Conservation (phyloP, 2,888 invertebrate genomes). For the Pseudanteris insignis region DNA sequence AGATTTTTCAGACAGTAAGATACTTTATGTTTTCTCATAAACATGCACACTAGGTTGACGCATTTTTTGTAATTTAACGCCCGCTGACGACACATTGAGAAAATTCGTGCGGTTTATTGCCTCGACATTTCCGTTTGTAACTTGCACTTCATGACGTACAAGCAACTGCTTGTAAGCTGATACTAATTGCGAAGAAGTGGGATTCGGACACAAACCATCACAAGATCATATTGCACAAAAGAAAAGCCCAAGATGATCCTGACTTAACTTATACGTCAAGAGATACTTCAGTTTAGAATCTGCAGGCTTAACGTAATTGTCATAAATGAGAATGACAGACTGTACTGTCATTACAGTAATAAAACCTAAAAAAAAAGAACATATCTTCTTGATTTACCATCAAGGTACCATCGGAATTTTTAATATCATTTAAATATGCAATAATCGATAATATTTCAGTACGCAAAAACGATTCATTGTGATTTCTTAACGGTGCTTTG, state of each 20-base stretch:
- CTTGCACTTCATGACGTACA: slow-evolving; percentile 17
- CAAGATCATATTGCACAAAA: slow-evolving; percentile 19
- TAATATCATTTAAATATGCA: background rate
- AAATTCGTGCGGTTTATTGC: slow-evolving; percentile 5
- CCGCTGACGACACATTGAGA: background rate
- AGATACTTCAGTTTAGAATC: slow-evolving; percentile 6
- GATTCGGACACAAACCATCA: slow-evolving; percentile 21
- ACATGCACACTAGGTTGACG: too few species aligned
- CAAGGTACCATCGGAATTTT: background rate
- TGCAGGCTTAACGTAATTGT: background rate
- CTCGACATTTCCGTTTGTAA: slow-evolving; percentile 11
- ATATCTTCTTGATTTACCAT: too few species aligned
- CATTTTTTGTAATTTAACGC: too few species aligned
- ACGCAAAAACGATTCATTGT: slow-evolving; percentile 10
- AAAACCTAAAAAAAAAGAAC: too few species aligned
- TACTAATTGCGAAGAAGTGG: slow-evolving; percentile 12
- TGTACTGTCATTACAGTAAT: too few species aligned
- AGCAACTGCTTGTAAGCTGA: slow-evolving; percentile 13
- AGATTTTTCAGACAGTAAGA: slow-evolving; percentile 12
- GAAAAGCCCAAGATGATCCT: background rate
- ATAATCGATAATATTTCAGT: background rate
- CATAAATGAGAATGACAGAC: background rate
- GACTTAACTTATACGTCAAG: background rate
- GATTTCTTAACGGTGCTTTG: background rate
- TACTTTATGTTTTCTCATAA: slow-evolving; percentile 5